Evolutionary conservation across 2,797 vertebrate species (phyloP).

Genomic region (Diglossa cyanea): DNA sequence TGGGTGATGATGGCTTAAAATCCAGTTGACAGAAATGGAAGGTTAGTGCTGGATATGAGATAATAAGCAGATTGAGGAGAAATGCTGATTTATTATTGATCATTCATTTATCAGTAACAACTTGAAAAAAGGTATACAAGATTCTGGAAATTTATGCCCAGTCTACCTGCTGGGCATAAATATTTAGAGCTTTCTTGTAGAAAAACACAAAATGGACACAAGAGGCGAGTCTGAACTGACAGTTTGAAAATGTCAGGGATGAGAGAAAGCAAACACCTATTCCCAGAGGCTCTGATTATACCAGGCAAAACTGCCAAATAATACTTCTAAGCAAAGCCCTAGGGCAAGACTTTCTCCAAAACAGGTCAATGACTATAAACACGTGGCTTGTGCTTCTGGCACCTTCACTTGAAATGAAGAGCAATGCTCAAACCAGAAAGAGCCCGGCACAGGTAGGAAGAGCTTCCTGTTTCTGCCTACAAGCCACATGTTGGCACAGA

Average conservation of each 20-base stretch:
- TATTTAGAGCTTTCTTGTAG: neutral
- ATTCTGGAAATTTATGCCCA: neutral
- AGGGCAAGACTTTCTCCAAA: neutral
- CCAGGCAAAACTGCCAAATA: neutral
- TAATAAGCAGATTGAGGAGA: neutral
- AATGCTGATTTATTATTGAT: neutral
- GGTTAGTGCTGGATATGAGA: neutral
- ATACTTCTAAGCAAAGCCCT: neutral
- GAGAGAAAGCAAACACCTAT: neutral
- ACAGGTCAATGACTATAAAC: neutral
- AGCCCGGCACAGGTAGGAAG: neutral
- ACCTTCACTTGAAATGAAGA: neutral
- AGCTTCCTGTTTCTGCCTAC: neutral
- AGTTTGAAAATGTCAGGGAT: neutral
- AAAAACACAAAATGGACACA: neutral
- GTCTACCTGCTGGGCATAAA: neutral
- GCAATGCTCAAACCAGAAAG: neutral
- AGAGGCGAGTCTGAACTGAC: neutral
- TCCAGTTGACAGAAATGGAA: neutral
- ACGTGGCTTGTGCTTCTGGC: neutral
- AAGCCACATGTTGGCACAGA: neutral
- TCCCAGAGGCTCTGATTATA: neutral
- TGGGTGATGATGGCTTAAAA: neutral
- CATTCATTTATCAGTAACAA: neutral
- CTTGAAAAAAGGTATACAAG: neutral